Evolutionary conservation across 2,113 vertebrate species (phyloP), one percentile per base, ranked within the genome.

Genomic region (Lamprologus ornatipinnis): DNA sequence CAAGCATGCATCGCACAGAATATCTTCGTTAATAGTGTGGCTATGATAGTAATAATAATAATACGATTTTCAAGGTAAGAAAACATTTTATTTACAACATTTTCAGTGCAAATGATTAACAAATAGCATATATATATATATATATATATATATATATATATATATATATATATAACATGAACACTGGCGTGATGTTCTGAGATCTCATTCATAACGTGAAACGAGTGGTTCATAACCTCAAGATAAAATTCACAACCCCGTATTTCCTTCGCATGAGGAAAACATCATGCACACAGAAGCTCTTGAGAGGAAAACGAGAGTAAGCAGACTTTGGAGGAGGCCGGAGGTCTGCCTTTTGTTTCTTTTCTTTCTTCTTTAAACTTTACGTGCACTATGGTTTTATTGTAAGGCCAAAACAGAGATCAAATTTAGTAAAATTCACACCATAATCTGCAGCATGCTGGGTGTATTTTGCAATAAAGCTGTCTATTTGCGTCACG

Each of bases 61-160:
- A 10, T 15, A 85, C 49, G 5, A 83, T 82, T 90, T 96, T 96
- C 95, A 96, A 97, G 96, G 91, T 97, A 97, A 95, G 96, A 97
- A 98, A 98, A 97, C 96, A 91, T 97, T 99, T 98, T 98, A 99
- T 99, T 98, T 99, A 99, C 98, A 99, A 90, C 94, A 95, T 89
- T 94, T 96, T 97, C 97, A 97, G 97, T 97, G 97, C 97, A 97
- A 97, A 95, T 95, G 94, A 95, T 95, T 94, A 94, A 94, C 94
- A 96, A 95, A 95, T 96, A 96, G 91, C 94, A 96, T 92, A 95
- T 89, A 89, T 88, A 90, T 94, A 85, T 21, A 96, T 94, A 95
- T 88, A 91, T 89, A 91, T 94, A 89, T 86, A 91, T 86, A 91
- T 93, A 89, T 92, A 92, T 87, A 86, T 11, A 96, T 94, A 95